These are phyloP conservation scores for Beris chalybata DNA, from an alignment of 2,888 invertebrate genomes.

Conservation along the genomic window DNA sequence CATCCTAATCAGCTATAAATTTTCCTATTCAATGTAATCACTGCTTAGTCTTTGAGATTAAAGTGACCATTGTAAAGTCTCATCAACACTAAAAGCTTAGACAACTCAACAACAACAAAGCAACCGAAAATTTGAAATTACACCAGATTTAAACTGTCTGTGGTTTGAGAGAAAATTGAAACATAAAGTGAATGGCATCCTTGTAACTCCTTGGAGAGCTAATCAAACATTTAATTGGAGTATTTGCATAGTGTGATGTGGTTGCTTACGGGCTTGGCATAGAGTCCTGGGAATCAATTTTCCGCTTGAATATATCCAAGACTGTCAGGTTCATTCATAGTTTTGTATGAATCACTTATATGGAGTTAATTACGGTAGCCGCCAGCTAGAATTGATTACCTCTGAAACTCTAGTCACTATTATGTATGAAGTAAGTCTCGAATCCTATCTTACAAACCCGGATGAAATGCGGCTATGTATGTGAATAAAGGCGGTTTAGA, in stretches of 20 bases:
- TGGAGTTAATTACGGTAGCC: slow-evolving; percentile 26
- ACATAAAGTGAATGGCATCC: slow-evolving; percentile 1
- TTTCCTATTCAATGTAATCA: too few species aligned
- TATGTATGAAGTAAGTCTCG: too few species aligned
- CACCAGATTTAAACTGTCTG: slow-evolving; percentile 22
- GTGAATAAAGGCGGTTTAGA: too few species aligned
- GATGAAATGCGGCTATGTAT: too few species aligned
- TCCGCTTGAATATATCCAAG: slow-evolving; percentile 22
- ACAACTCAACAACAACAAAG: neutral
- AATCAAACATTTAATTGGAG: slow-evolving; percentile 33
- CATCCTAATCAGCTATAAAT: too few species aligned
- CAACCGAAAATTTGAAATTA: slow-evolving; percentile 20
- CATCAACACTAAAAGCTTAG: too few species aligned
- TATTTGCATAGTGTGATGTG: slow-evolving; percentile 28
- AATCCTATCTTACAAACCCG: too few species aligned
- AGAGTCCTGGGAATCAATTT: slow-evolving; percentile 11
- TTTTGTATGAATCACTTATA: slow-evolving; percentile 19
- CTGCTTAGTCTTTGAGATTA: too few species aligned
- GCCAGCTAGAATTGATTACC: slow-evolving; percentile 22
- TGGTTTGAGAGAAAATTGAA: neutral
- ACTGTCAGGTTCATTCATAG: slow-evolving; percentile 25
- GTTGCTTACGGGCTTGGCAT: slow-evolving; percentile 4
- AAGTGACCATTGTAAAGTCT: too few species aligned
- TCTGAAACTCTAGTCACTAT: too few species aligned
- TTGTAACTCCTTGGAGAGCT: slow-evolving; percentile 23